Conservation (phyloP, 2,797 vertebrate species). For the Channa striata region DNA sequence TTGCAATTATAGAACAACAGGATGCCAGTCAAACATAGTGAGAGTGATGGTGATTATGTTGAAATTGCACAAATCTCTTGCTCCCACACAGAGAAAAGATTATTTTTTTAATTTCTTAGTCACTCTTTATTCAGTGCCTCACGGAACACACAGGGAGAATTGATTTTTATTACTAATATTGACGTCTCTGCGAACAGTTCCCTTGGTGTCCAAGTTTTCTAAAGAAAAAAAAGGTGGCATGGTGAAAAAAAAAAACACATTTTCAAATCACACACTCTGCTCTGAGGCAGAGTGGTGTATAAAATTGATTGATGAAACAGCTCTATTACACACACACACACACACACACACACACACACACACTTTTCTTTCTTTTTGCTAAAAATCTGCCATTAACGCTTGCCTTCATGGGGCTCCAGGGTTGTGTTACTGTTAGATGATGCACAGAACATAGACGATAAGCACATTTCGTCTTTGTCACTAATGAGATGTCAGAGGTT, state of each 20-base stretch:
- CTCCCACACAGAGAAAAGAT: not conserved
- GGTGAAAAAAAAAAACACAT: not conserved
- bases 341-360: no score
- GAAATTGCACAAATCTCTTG: constrained; percentile 12
- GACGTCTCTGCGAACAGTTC: not conserved
- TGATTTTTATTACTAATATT: not conserved
- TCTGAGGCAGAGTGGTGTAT: not conserved
- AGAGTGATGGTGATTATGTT: constrained; percentile 1
- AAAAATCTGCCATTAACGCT: constrained; percentile 7
- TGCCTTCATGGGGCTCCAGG: constrained; percentile 1
- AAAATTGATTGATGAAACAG: constrained; percentile 18
- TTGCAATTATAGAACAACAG: constrained; percentile 19
- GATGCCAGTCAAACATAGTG: constrained; percentile 2
- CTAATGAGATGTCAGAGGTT: constrained; percentile 40
- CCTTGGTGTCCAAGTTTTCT: not conserved
- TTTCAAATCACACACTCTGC: constrained; percentile 3
- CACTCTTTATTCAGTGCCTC: not conserved
- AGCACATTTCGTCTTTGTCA: constrained; percentile 44
- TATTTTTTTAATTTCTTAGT: not conserved
- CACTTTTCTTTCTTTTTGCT: constrained; percentile 1
- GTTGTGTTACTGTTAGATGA: constrained; percentile 9
- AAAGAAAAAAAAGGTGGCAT: not conserved
- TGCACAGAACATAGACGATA: constrained; percentile 19
- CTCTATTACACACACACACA: not conserved
- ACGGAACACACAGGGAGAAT: not conserved